Conservation (phyloP, 2,113 vertebrate genomes). For the Caracal caracal region DNA sequence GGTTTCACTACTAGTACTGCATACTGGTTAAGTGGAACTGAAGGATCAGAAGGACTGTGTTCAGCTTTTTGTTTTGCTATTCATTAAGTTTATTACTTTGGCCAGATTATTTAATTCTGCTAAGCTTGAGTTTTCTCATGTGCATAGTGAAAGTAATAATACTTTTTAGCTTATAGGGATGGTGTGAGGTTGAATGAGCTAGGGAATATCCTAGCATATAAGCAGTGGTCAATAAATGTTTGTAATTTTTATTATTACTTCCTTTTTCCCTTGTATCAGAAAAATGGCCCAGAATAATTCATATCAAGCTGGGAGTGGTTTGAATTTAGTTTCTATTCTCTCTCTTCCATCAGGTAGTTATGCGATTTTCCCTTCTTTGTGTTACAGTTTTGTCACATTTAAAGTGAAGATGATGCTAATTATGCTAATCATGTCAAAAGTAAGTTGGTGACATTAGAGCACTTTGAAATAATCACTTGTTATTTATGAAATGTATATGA, state of each 20-base stretch:
- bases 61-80: neutral
- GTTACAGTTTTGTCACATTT: conserved; percentile 36
- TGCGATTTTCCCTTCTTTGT: neutral
- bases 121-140: neutral
- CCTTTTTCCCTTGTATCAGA: neutral
- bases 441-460: neutral
- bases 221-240: neutral
- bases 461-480: conserved; percentile 43
- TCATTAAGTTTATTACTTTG: conserved; percentile 20
- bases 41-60: neutral
- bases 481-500: conserved; percentile 45
- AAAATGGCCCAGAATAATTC: neutral
- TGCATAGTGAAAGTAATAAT: neutral
- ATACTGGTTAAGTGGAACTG: neutral
- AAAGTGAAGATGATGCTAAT: conserved; percentile 52
- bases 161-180: neutral
- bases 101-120: neutral
- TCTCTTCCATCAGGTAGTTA: neutral
- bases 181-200: neutral
- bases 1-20: accelerated
- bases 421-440: conserved; percentile 11
- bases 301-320: neutral
- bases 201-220: neutral
- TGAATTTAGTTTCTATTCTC: conserved; percentile 15
- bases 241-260: neutral